These are phyloP conservation scores for Anguilla marmorata DNA, from an alignment of 2,797 vertebrate species.

Conservation along the genomic window DNA sequence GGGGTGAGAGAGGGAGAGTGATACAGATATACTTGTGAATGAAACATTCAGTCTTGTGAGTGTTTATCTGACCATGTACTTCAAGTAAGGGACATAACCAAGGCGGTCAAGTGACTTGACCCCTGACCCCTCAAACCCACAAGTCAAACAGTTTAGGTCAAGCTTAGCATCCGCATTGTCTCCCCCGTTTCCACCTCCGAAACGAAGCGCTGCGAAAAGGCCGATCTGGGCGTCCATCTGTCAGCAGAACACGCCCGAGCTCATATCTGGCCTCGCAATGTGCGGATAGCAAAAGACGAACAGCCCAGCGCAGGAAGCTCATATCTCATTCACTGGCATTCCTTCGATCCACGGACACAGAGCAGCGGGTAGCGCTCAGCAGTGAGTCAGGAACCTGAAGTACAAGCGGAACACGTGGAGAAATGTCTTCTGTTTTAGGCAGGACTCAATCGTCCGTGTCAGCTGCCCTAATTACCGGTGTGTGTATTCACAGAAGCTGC, in stretches of 20 bases:
- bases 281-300: background rate
- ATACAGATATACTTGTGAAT: background rate
- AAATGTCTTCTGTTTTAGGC: background rate
- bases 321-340: background rate
- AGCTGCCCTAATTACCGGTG: background rate
- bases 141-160: slow-evolving; percentile 40
- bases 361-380: background rate
- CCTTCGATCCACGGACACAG: background rate
- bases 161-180: slow-evolving; percentile 21
- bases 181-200: slow-evolving; percentile 18
- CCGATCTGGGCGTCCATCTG: background rate
- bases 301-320: background rate
- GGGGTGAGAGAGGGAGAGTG: no score
- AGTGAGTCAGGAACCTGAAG: background rate
- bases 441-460: background rate
- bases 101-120: slow-evolving; percentile 36
- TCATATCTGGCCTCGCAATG: background rate
- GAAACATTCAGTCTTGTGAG: slow-evolving; percentile 9
- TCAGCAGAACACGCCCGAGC: background rate
- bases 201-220: background rate
- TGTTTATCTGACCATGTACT: slow-evolving; percentile 15
- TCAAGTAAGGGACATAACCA: slow-evolving; percentile 9
- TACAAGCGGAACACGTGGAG: background rate
- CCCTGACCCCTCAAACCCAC: slow-evolving; percentile 25
- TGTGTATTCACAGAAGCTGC: background rate